phyloP scores from a whole-genome alignment of 2,888 invertebrate species.

The Cantharis rustica region DNA sequence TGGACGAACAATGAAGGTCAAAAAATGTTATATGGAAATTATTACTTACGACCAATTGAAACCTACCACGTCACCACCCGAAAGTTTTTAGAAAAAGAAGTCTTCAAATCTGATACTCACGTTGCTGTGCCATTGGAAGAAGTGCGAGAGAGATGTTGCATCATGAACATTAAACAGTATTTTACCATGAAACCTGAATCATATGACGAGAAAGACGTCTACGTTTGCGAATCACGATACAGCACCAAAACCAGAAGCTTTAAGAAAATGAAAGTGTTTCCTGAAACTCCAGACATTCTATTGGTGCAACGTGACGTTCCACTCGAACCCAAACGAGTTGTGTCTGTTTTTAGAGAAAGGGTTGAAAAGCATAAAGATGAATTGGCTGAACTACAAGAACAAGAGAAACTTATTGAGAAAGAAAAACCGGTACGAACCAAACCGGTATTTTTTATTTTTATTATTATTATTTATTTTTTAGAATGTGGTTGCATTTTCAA shows the following conservation, averaged over 20 bases:
- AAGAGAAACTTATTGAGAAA: constrained; percentile 82
- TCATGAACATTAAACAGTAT: constrained; percentile 94
- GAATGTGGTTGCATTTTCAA: constrained; percentile 78
- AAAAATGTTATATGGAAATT: constrained; percentile 89
- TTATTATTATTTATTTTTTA: constrained; percentile 50
- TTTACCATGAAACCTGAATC: constrained; percentile 87
- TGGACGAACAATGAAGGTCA: constrained; percentile 84
- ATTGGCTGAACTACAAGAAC: constrained; percentile 80
- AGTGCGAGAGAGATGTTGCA: constrained; percentile 86
- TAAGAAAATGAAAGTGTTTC: constrained; percentile 90
- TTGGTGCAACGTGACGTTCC: constrained; percentile 72
- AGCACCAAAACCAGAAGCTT: constrained; percentile 84
- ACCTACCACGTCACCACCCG: constrained; percentile 95
- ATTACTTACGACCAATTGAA: constrained; percentile 90
- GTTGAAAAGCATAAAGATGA: constrained; percentile 90
- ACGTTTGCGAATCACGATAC: constrained; percentile 96
- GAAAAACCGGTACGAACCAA: constrained; percentile 74
- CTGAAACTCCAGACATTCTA: constrained; percentile 65
- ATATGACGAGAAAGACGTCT: constrained; percentile 90
- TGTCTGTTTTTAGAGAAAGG: constrained; percentile 91
- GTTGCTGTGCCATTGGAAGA: constrained; percentile 84
- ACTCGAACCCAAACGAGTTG: constrained; percentile 83
- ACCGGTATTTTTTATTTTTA: not conserved
- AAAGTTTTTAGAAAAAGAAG: constrained; percentile 95
- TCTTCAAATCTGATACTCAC: constrained; percentile 92